Base-by-base conservation (phyloP, 2,888 invertebrate genomes). In the Rhingia campestris region DNA sequence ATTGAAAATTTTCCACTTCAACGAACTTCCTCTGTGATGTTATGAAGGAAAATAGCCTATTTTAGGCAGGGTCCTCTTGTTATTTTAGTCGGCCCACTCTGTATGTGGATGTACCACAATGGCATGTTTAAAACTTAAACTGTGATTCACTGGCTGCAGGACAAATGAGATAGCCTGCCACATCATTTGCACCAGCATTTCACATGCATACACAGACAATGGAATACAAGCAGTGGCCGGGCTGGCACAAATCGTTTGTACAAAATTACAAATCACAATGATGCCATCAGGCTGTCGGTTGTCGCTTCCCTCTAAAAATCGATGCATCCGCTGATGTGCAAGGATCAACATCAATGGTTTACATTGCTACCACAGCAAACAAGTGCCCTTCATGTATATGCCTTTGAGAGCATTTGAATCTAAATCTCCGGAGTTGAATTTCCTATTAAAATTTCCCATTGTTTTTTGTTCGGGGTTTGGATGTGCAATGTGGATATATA, bases 211-310 rank as follows among this genome's bases (percentile, higher is more conserved):
- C 49, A 56, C 30, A 12, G 37, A 14, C 51, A 43, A 33, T 59
- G 53, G 53, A 56, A 54, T 53, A 56, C 41, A 64, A 64, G 43
- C 69, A 47, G 56, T 61, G 61, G 39, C 49, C 59, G 53, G 41
- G 66, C 64, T 53, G 35, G 59, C 59, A 61, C 59, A 72, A 69
- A 80, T 70, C 84, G 84, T 75, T 84, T 75, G 74, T 53, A 75
- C 84, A 75, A 80, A 84, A 84, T 84, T 84, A 84, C 84, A 80
- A 84, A 80, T 84, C 84, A 84, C 74, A 84, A 61, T 84, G 84
- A 84, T 80, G 84, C 51, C 45, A 66, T 69, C 74, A 30, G 63
- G 37, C 54, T 53, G 61, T 49, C 51, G 56, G 47, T 74, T 58
- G 63, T 63, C 35, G 39, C 32, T 76, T 56, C 33, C 56, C 69